Evolutionary conservation across 2,888 invertebrate genomes (phyloP).

Genomic region (Aproaerema taeniolella): DNA sequence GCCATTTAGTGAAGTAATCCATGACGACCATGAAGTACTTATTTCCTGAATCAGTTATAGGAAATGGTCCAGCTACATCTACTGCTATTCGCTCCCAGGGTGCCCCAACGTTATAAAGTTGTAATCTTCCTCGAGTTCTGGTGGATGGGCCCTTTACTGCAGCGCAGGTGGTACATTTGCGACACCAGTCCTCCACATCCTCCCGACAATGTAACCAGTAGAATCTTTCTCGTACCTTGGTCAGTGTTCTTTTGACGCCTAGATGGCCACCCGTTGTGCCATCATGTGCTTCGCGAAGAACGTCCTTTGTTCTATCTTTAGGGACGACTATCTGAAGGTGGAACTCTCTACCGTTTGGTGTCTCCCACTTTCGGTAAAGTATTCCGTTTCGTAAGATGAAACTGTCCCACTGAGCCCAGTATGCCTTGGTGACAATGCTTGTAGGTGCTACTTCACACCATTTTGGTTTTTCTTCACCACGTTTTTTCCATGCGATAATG

Average conservation of each 20-base stretch:
- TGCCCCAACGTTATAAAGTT: not conserved
- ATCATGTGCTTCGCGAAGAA: constrained; percentile 1
- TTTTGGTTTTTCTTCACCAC: not conserved
- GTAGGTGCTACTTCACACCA: not conserved
- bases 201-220: constrained; percentile 9
- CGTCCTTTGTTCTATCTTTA: not conserved
- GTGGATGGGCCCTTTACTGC: not conserved
- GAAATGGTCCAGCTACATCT: not conserved
- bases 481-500: not conserved
- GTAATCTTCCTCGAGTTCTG: not conserved
- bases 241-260: constrained; percentile 3
- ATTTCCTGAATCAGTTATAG: not conserved
- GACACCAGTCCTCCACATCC: constrained; percentile 10
- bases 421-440: not conserved
- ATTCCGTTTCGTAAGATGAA: not conserved
- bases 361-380: not conserved
- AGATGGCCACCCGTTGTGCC: constrained; percentile 11
- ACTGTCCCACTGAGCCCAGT: not conserved
- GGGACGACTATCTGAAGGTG: constrained; percentile 3
- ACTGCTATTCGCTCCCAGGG: constrained; percentile 7
- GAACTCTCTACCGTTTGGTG: not conserved
- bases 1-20: not conserved
- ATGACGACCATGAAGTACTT: not conserved
- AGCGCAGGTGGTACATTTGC: constrained; percentile 8
- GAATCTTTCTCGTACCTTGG: constrained; percentile 2